These are phyloP conservation scores for Pocillopora damicornis DNA, from an alignment of 64 coral and sea anemone species.

Conservation along the genomic window DNA sequence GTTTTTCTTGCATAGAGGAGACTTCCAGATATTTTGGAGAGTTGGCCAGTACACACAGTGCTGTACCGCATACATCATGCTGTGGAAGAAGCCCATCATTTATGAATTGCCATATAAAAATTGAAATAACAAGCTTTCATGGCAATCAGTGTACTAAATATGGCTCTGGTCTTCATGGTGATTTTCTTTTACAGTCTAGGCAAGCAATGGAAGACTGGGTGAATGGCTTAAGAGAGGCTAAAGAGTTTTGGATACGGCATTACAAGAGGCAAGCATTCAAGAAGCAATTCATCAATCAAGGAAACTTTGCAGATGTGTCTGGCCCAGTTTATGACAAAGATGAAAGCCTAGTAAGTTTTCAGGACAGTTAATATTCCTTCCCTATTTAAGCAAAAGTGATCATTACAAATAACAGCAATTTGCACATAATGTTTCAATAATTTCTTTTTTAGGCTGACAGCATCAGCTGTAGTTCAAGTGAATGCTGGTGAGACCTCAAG, in stretches of 20 bases:
- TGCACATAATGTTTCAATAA: too few relatives aligned
- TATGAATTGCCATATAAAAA: too few relatives aligned
- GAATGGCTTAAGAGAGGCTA: conserved; percentile 10
- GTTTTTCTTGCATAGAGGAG: too few relatives aligned
- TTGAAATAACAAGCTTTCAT: too few relatives aligned
- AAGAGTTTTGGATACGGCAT: conserved; percentile 11
- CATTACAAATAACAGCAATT: too few relatives aligned
- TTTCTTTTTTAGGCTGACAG: not conserved
- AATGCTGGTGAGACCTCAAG: not conserved
- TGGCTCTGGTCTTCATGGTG: too few relatives aligned
- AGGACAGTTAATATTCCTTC: not conserved
- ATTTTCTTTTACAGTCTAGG: not conserved
- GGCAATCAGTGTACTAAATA: too few relatives aligned
- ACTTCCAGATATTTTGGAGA: too few relatives aligned
- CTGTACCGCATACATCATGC: too few relatives aligned
- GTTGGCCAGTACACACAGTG: too few relatives aligned
- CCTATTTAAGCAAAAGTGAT: not conserved
- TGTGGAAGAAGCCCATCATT: too few relatives aligned
- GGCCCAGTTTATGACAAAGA: not conserved
- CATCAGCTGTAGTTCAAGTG: not conserved
- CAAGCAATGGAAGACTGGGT: conserved; percentile 27
- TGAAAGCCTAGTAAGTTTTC: not conserved
- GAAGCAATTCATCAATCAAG: not conserved
- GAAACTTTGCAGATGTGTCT: not conserved
- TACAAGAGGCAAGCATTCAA: not conserved